Conservation (phyloP, 2,113 vertebrate species). For the Phalacrocorax aristotelis region DNA sequence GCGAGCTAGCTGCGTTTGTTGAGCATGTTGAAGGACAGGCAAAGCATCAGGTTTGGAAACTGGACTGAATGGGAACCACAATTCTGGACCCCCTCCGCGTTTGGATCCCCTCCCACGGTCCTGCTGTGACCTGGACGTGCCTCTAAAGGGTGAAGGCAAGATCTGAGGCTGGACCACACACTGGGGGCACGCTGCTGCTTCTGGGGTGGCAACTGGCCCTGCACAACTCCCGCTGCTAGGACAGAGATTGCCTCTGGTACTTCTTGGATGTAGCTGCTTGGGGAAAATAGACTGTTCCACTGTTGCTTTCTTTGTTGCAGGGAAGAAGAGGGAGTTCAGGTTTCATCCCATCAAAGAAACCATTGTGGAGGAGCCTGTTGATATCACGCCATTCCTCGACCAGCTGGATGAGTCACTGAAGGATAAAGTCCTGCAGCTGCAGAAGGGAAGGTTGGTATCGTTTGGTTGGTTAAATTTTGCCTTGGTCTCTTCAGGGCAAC, state of each 20-base stretch:
- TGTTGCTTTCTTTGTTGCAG: slow-evolving; percentile 32
- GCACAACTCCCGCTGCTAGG: accelerated
- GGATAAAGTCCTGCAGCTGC: slow-evolving; percentile 91
- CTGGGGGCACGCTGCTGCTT: background rate
- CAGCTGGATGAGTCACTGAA: slow-evolving; percentile 92
- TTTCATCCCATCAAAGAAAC: slow-evolving; percentile 96
- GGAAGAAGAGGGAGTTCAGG: slow-evolving; percentile 94
- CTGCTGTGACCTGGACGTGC: accelerated
- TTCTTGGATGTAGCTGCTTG: background rate
- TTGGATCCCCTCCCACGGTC: background rate
- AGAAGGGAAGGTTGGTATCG: slow-evolving; percentile 87
- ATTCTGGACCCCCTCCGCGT: accelerated
- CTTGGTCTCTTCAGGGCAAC: background rate
- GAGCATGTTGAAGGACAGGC: background rate
- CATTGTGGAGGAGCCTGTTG: slow-evolving; percentile 89
- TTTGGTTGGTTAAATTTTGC: accelerated
- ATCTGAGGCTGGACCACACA: accelerated
- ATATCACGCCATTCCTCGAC: slow-evolving; percentile 92
- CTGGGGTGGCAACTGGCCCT: background rate
- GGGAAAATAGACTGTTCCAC: background rate
- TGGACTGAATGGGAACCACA: accelerated
- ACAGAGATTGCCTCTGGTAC: background rate
- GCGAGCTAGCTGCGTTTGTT: accelerated
- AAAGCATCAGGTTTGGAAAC: background rate
- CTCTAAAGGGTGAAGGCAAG: background rate